A percentile compares a stretch with the other conserved stretches of the same genome.
phyloP scores from a whole-genome alignment of 2,797 vertebrate genomes.

The Oreochromis grahami region DNA sequence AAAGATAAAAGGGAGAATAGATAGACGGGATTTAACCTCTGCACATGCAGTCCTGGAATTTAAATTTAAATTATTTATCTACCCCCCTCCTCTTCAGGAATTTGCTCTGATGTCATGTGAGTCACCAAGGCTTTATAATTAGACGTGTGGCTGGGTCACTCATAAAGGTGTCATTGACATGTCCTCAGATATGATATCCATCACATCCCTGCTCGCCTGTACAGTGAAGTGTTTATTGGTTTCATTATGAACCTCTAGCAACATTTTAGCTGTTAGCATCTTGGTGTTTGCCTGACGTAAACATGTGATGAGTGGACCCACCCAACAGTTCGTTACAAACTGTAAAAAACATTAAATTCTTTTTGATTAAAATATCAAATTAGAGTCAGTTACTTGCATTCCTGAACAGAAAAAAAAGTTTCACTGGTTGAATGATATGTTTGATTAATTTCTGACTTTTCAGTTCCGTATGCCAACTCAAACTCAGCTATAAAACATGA shows the following conservation, averaged over 20 bases:
- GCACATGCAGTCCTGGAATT: constrained; percentile 16
- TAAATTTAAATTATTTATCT: constrained; percentile 27
- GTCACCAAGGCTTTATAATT: background rate
- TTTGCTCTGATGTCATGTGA: background rate
- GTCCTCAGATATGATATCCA: background rate
- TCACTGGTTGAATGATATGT: background rate
- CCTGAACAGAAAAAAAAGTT: background rate
- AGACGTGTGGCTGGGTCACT: background rate
- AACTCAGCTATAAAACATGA: no score
- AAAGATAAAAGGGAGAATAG: constrained; percentile 28
- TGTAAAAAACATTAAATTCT: background rate
- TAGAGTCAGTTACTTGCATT: background rate
- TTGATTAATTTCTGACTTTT: background rate
- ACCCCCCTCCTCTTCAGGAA: background rate
- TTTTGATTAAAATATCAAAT: background rate
- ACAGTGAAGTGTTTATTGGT: background rate
- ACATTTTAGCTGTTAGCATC: background rate
- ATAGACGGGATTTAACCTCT: constrained; percentile 33
- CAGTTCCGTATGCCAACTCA: no score
- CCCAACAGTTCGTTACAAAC: background rate
- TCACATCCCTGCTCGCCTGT: background rate
- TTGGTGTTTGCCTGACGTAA: background rate
- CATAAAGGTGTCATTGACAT: background rate
- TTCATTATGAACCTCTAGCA: background rate
- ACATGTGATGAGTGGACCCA: background rate